Conservation (phyloP, 2,113 vertebrate species). For the Malurus alboscapulatus region DNA sequence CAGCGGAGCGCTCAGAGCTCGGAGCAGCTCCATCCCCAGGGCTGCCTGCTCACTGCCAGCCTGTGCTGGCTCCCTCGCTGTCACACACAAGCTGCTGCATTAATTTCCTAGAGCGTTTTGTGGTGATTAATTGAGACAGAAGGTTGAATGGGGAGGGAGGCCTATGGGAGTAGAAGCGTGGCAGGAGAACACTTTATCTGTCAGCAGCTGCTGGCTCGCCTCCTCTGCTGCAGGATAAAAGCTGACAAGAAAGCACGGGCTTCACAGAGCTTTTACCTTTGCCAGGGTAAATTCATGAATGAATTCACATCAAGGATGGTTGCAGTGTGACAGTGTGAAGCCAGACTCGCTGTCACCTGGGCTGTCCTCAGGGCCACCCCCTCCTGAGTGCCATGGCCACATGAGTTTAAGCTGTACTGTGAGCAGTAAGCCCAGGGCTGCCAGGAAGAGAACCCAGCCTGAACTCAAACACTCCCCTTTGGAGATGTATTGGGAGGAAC, state of each 20-base stretch:
- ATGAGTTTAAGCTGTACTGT: not conserved
- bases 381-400: accelerated
- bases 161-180: slow-evolving; percentile 7
- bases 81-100: not conserved
- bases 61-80: not conserved
- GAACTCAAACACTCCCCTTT: not conserved
- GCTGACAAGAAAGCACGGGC: not conserved
- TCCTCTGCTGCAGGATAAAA: not conserved
- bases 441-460: not conserved
- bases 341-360: not conserved
- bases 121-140: slow-evolving; percentile 20
- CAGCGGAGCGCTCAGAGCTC: not conserved
- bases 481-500: not conserved
- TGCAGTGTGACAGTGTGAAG: not conserved
- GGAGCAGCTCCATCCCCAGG: not conserved
- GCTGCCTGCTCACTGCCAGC: not conserved
- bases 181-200: slow-evolving; percentile 24
- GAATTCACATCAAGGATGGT: not conserved
- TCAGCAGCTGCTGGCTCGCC: not conserved
- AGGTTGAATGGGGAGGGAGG: not conserved
- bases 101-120: slow-evolving; percentile 17
- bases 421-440: not conserved
- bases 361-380: not conserved
- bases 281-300: not conserved
- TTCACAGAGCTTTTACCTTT: not conserved